Conservation (phyloP, 2,888 invertebrate genomes). For the Baronia brevicornis region DNA sequence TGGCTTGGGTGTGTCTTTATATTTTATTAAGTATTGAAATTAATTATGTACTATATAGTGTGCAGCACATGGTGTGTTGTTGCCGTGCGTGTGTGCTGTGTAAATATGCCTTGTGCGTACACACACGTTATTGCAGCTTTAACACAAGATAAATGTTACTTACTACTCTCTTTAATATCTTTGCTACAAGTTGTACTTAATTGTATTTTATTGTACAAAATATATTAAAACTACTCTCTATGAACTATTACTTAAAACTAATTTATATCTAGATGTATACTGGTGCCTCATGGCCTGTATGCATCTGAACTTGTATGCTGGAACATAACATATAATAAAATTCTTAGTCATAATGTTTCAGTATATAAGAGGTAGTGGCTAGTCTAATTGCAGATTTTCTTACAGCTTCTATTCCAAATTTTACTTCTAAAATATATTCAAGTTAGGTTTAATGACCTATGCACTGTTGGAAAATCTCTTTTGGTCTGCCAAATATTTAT, state of each 20-base stretch:
- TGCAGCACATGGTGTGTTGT: conserved; percentile 70
- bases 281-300: conserved; percentile 69
- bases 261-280: conserved; percentile 73
- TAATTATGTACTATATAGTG: conserved; percentile 72
- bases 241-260: conserved; percentile 65
- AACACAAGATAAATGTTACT: conserved; percentile 73
- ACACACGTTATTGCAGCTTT: conserved; percentile 74
- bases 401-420: conserved; percentile 75
- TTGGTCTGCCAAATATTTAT: conserved; percentile 73
- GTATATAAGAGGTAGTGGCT: conserved; percentile 73
- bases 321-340: conserved; percentile 68
- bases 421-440: conserved; percentile 66
- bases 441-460: conserved; percentile 68
- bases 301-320: conserved; percentile 73
- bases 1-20: conserved; percentile 74
- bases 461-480: conserved; percentile 76
- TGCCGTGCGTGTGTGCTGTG: conserved; percentile 72
- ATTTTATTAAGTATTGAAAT: conserved; percentile 71
- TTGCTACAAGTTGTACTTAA: conserved; percentile 83
- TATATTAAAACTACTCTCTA: conserved; percentile 78
- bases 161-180: conserved; percentile 78
- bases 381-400: conserved; percentile 76
- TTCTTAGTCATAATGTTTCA: conserved; percentile 72
- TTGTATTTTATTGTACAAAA: conserved; percentile 82
- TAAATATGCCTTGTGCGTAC: conserved; percentile 74